Conservation (phyloP, 2,113 vertebrate genomes). For the Oriolus oriolus region DNA sequence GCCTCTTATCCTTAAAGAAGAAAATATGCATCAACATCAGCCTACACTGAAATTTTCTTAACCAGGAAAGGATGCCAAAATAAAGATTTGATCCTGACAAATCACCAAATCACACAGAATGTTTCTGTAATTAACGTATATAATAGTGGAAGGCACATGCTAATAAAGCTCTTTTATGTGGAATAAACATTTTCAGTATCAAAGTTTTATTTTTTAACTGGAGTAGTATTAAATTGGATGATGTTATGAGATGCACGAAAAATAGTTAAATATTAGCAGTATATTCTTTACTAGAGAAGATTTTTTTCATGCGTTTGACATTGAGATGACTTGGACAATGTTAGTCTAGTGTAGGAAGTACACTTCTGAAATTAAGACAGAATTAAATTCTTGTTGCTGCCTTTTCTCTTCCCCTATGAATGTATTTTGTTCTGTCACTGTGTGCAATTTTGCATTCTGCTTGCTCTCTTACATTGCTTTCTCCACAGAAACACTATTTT, state of each 20-base stretch:
- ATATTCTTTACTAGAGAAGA: not conserved
- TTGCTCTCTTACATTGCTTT: not conserved
- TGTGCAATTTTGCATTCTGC: not conserved
- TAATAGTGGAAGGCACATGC: not conserved
- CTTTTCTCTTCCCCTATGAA: not conserved
- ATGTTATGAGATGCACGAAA: not conserved
- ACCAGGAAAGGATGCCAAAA: not conserved
- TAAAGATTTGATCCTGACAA: not conserved
- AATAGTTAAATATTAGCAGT: not conserved
- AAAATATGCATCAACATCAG: not conserved
- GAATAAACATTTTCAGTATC: not conserved
- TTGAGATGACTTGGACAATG: not conserved
- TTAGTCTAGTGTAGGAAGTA: not conserved
- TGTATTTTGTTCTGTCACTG: not conserved
- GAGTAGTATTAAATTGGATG: not conserved
- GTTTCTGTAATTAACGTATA: not conserved
- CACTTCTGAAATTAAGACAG: not conserved
- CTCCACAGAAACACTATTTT: not conserved
- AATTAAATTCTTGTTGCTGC: not conserved
- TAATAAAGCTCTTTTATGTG: not conserved
- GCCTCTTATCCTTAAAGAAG: not conserved
- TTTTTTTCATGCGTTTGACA: not conserved
- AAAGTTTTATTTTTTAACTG: not conserved
- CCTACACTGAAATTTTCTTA: not conserved
- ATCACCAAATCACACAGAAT: not conserved